Evolutionary conservation across 2,797 vertebrate species (phyloP).

Genomic region (Anguilla pacifica): DNA sequence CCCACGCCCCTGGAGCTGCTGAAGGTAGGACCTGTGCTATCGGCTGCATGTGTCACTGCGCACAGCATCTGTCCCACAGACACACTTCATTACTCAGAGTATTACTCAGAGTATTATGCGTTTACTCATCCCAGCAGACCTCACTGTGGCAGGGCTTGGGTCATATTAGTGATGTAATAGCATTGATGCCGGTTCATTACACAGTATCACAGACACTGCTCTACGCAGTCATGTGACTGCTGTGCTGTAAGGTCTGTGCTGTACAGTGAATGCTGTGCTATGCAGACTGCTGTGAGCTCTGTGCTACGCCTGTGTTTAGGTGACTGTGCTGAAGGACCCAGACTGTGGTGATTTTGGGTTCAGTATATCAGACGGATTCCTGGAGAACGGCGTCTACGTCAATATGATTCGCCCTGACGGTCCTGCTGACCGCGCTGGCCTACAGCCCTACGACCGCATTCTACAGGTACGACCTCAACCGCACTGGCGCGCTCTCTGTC

Average conservation of each 20-base stretch:
- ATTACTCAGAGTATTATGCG: too few relatives aligned
- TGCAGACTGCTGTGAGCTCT: neutral
- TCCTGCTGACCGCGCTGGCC: constrained; percentile 86
- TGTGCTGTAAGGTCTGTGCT: neutral
- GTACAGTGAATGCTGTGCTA: neutral
- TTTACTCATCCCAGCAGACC: neutral
- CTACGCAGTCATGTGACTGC: neutral
- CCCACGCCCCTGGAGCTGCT: constrained; percentile 82
- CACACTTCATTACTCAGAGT: too few relatives aligned
- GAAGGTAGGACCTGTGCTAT: constrained; percentile 73
- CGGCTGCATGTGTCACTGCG: neutral
- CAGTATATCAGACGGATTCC: constrained; percentile 90
- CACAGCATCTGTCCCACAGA: too few relatives aligned
- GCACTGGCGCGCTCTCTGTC: neutral
- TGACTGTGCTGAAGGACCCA: constrained; percentile 82
- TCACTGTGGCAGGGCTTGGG: too few relatives aligned
- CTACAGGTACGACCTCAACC: constrained; percentile 82
- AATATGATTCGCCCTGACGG: constrained; percentile 93
- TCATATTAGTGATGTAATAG: too few relatives aligned
- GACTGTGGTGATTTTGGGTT: constrained; percentile 90
- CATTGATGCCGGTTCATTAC: too few relatives aligned
- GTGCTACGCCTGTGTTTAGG: constrained; percentile 63
- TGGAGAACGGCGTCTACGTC: constrained; percentile 94
- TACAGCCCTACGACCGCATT: constrained; percentile 89
- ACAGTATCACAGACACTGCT: too few relatives aligned